Conservation (phyloP, 1,140 invertebrate genomes). For the Protaetia brevitarsis region DNA sequence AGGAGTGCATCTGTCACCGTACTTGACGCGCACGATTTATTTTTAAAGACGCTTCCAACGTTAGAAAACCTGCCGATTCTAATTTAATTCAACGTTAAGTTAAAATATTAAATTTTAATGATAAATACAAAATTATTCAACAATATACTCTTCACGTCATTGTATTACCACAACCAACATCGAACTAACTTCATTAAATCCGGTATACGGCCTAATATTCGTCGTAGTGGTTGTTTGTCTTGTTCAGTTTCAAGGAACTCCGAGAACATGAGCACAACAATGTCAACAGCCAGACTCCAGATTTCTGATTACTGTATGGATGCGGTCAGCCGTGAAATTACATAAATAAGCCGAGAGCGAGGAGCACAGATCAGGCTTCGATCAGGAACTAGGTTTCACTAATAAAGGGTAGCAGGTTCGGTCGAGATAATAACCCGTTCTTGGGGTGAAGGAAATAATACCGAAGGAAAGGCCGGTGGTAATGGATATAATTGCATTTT, state of each 20-base stretch:
- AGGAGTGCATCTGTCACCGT: background rate
- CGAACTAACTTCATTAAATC: background rate
- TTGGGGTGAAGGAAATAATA: background rate
- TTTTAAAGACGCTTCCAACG: background rate
- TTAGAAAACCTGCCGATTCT: background rate
- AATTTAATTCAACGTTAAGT: background rate
- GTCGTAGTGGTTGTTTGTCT: background rate
- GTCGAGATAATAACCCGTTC: conserved; percentile 5
- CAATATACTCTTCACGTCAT: background rate
- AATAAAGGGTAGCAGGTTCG: background rate
- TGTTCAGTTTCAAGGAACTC: conserved; percentile 5
- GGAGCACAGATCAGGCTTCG: conserved; percentile 3
- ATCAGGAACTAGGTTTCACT: conserved; percentile 2
- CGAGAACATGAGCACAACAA: background rate
- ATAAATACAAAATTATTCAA: background rate
- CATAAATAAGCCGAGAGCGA: conserved; percentile 11
- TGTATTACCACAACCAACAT: background rate
- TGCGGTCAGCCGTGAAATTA: conserved; percentile 10
- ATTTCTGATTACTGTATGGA: conserved; percentile 8
- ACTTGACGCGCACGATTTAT: background rate
- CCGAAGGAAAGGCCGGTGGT: background rate
- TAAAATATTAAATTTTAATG: background rate
- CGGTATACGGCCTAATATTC: background rate
- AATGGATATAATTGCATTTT: conserved; percentile 3
- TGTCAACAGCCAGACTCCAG: background rate